These are phyloP conservation scores for Drosophila athabasca DNA, from an alignment of 1,140 invertebrate genomes.

Conservation along the genomic window DNA sequence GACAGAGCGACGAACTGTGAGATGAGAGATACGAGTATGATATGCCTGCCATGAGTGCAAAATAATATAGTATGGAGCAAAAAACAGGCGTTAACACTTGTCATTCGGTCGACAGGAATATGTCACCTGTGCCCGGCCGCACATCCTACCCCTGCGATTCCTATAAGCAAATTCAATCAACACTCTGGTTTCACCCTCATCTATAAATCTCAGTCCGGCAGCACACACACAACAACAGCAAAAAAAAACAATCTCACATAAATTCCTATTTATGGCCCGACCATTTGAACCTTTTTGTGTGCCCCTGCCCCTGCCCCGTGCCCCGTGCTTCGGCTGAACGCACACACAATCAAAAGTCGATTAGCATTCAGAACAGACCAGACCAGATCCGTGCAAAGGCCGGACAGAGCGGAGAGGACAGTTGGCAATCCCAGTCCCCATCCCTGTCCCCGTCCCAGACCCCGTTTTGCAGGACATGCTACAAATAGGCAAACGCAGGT, in stretches of 20 bases:
- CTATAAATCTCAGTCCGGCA: constrained; percentile 54
- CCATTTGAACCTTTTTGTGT: constrained; percentile 74
- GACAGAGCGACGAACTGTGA: not conserved
- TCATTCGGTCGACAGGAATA: constrained; percentile 65
- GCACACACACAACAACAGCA: not conserved
- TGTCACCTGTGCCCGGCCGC: constrained; percentile 65
- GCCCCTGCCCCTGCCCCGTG: constrained; percentile 1
- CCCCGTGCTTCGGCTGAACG: constrained; percentile 5
- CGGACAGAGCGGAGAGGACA: constrained; percentile 18
- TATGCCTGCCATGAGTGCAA: no score
- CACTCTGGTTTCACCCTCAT: constrained; percentile 30
- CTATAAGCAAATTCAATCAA: constrained; percentile 66
- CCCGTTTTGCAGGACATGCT: constrained; percentile 48
- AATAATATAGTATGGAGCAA: not conserved
- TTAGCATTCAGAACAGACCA: constrained; percentile 64
- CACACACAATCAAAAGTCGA: constrained; percentile 77
- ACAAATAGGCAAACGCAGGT: constrained; percentile 80
- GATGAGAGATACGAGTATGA: constrained; percentile 5
- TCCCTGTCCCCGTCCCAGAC: not conserved
- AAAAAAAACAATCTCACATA: constrained; percentile 50
- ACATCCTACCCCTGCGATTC: constrained; percentile 3
- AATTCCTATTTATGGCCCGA: constrained; percentile 72
- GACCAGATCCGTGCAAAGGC: constrained; percentile 8
- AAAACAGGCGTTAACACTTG: constrained; percentile 76
- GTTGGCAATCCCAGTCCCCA: constrained; percentile 1